Conservation (phyloP, 2,113 vertebrate species). For the Eira barbara region DNA sequence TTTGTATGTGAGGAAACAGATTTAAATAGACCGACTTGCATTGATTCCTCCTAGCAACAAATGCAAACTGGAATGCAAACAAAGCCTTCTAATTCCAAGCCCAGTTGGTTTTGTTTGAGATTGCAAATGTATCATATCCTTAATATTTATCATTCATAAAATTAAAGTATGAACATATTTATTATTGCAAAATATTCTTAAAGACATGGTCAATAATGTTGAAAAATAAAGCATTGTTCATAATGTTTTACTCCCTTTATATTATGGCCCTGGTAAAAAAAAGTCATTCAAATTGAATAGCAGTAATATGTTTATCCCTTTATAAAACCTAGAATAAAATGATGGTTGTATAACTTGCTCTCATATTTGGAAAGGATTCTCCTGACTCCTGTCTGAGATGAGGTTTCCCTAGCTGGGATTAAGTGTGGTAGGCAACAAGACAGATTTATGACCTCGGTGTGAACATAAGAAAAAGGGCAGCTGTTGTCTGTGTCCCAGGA, state of each 20-base stretch:
- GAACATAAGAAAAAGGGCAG: neutral
- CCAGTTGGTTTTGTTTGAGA: neutral
- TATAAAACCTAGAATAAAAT: neutral
- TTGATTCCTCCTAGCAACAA: conserved; percentile 13
- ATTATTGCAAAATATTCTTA: neutral
- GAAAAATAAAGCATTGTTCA: neutral
- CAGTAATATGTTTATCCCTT: neutral
- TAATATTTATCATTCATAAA: conserved; percentile 7
- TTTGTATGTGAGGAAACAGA: neutral
- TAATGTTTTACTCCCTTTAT: neutral
- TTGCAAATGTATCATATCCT: neutral
- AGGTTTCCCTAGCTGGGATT: neutral
- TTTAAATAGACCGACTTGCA: neutral
- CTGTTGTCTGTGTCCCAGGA: neutral
- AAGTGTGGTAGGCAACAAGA: neutral
- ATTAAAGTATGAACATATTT: neutral
- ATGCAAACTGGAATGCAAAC: neutral
- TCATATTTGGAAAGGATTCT: neutral
- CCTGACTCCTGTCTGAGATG: neutral
- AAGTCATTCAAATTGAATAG: neutral
- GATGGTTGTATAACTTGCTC: neutral
- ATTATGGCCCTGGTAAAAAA: neutral
- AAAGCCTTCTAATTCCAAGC: neutral
- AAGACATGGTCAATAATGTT: neutral
- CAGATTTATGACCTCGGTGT: neutral